phyloP scores from a whole-genome alignment of 2,888 invertebrate genomes.

The Polia nebulosa region DNA sequence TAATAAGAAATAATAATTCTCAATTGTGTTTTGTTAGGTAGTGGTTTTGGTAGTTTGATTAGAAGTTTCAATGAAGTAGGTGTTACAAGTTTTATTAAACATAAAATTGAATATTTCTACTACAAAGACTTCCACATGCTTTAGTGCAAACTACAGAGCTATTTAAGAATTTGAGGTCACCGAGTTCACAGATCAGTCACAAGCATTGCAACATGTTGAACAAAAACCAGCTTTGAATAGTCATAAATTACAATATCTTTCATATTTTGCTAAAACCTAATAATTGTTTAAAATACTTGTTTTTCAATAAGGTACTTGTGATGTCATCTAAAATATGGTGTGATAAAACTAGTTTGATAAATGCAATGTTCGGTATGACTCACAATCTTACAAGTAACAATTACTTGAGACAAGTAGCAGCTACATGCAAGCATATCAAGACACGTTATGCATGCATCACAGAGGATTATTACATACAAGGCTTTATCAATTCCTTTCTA shows the following conservation, averaged over 20 bases:
- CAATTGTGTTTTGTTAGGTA: neutral
- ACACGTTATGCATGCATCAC: conserved; percentile 49
- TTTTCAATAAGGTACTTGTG: conserved; percentile 30
- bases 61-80: neutral
- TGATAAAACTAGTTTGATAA: conserved; percentile 51
- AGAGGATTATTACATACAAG: conserved; percentile 44
- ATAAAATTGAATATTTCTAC: neutral
- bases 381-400: conserved; percentile 33
- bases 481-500: conserved; percentile 53
- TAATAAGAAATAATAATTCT: neutral
- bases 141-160: neutral
- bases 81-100: neutral
- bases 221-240: conserved; percentile 15
- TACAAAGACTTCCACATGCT: neutral
- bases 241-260: conserved; percentile 1
- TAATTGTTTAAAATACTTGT: conserved; percentile 5
- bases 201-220: conserved; percentile 35
- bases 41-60: neutral
- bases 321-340: conserved; percentile 48
- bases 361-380: conserved; percentile 44
- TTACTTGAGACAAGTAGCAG: conserved; percentile 32
- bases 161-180: conserved; percentile 39
- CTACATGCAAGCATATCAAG: conserved; percentile 25
- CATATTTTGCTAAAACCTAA: neutral
- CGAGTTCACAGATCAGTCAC: conserved; percentile 33